Percentiles rank a stretch among this genome's conserved stretches.
These are phyloP conservation scores for Lithophane ornitopus DNA, from an alignment of 2,888 invertebrate genomes.

Conservation along the genomic window DNA sequence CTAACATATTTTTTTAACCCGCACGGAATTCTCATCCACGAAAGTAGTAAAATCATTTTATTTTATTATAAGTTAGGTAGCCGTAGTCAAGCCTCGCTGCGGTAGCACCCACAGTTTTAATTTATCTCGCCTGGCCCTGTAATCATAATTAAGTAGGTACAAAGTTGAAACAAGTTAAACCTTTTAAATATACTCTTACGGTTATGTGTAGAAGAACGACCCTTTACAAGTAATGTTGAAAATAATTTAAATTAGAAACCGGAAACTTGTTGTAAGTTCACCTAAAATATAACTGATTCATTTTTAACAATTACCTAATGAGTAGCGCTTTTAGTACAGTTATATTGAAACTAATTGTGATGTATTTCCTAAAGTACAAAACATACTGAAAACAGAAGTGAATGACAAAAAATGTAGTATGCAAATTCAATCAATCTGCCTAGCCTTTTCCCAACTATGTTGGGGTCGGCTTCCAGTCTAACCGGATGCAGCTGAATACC, in stretches of 20 bases:
- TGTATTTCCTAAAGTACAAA: not conserved
- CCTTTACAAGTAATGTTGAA: conserved; percentile 9
- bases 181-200: conserved; percentile 55
- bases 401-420: not conserved
- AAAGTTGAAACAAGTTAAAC: conserved; percentile 63
- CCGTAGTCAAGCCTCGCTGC: conserved; percentile 43
- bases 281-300: not conserved
- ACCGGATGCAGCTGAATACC: too few species aligned
- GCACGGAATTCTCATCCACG: conserved; percentile 21
- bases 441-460: too few species aligned
- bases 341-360: not conserved
- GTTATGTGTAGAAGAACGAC: conserved; percentile 17
- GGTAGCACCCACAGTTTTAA: conserved; percentile 57
- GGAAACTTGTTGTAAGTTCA: not conserved
- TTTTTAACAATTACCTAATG: not conserved
- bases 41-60: conserved; percentile 48
- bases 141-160: conserved; percentile 63
- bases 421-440: too few species aligned
- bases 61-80: conserved; percentile 53
- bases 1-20: not conserved
- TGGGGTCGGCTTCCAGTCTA: too few species aligned
- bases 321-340: not conserved
- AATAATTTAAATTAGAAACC: conserved; percentile 3
- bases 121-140: conserved; percentile 58
- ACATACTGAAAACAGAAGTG: not conserved